Evolutionary conservation across 2,888 invertebrate species (phyloP), one percentile per base, ranked within the genome.

Genomic region (Alsophila aescularia): DNA sequence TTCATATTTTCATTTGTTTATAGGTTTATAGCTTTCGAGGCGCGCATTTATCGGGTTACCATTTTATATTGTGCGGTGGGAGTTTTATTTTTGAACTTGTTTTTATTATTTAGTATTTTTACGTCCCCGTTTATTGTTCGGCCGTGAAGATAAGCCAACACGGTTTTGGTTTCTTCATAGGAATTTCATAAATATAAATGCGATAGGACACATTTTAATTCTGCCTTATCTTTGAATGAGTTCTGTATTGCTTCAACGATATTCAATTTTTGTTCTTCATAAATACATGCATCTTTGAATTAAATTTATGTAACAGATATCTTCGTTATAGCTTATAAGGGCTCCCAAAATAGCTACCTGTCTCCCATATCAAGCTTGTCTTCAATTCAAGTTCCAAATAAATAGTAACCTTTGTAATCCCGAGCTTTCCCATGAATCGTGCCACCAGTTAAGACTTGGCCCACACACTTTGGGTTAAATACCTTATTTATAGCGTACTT

Each of bases 391-490:
- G 55, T 41, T 45, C 67, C 68, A 71, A 79, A 79, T 81, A 81
- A 80, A 50, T 50, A 78, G 73, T 67, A 74, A 70, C 73, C 66
- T 81, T 83, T 80, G 81, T 84, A 77, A 75, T 78, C 70, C 63
- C 58, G 67, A 70, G 73, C 73, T 75, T 83, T 84, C 81, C 77
- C 83, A 86, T 83, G 81, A 74, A 73, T 74, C 77, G 73, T 73
- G 75, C 80, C 78, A 67, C 79, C 72, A 75, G 77, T 80, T 83
- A 82, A 79, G 82, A 81, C 69, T 62, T 63, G 67, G 85, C 85
- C 87, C 89, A 88, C 88, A 88, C 89, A 86, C 85, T 84, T 82
- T 81, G 82, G 79, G 81, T 86, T 87, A 86, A 87, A 87, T 82
- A 85, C 83, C 80, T 81, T 88, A 88, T 87, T 88, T 87, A 89